These are phyloP conservation scores for Hydrochoerus hydrochaeris DNA, from an alignment of 2,113 vertebrate species.

Conservation along the genomic window DNA sequence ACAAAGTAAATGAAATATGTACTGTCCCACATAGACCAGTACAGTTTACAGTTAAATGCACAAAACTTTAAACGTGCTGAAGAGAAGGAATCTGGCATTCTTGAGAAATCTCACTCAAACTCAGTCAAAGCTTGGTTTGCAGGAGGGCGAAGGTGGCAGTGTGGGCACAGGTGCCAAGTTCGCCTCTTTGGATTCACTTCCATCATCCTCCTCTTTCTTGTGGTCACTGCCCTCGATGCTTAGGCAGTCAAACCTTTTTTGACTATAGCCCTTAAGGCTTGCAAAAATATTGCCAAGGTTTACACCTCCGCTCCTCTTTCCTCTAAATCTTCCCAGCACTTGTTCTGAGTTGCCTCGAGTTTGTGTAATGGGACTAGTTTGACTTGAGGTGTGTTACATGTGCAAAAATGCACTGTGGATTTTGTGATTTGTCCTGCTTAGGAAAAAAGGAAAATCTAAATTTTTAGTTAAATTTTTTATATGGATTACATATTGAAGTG, in stretches of 20 bases:
- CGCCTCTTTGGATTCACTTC: constrained; percentile 95
- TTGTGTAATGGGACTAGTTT: neutral
- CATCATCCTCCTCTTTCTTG: constrained; percentile 95
- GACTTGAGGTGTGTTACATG: neutral
- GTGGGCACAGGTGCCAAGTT: constrained; percentile 89
- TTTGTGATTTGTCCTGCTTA: neutral
- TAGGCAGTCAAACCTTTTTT: constrained; percentile 97
- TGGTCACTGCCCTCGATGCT: constrained; percentile 98
- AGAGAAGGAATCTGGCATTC: constrained; percentile 80
- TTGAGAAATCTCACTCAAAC: constrained; percentile 53
- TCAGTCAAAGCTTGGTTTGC: constrained; percentile 72
- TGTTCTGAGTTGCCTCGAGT: too few relatives aligned
- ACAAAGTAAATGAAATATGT: constrained; percentile 84
- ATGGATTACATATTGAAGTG: neutral
- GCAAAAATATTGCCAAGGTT: constrained; percentile 98
- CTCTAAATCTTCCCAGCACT: constrained; percentile 78
- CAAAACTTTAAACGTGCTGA: constrained; percentile 89
- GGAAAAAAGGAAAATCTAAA: neutral
- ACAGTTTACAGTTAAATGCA: constrained; percentile 91
- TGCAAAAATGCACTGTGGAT: neutral
- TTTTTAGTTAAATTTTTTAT: neutral
- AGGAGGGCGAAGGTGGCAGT: constrained; percentile 83
- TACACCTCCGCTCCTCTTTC: constrained; percentile 91
- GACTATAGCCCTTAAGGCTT: constrained; percentile 94
- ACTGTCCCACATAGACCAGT: constrained; percentile 92